phyloP scores from a whole-genome alignment of 2,797 vertebrate species.

The Enoplosus armatus region DNA sequence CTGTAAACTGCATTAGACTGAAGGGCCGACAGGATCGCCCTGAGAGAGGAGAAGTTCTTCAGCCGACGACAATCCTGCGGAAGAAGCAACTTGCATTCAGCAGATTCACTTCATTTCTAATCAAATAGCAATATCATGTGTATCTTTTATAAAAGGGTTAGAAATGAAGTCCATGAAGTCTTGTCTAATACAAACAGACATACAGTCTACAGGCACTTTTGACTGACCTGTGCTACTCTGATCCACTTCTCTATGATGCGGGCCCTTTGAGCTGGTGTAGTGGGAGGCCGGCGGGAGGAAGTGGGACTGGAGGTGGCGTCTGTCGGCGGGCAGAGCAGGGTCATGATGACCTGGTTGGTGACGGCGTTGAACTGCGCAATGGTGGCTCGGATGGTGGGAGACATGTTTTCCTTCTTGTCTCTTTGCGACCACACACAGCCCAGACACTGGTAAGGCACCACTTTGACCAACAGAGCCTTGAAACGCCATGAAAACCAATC shows the following conservation, averaged over 20 bases:
- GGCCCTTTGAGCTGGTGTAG: conserved; percentile 81
- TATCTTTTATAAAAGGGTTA: too few species aligned
- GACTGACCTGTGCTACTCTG: conserved; percentile 86
- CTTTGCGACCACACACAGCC: conserved; percentile 92
- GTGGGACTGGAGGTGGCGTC: conserved; percentile 71
- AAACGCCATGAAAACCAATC: neutral
- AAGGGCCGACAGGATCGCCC: conserved; percentile 89
- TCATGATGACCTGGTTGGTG: conserved; percentile 87
- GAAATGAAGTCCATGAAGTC: rapidly evolving
- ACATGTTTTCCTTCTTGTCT: conserved; percentile 88
- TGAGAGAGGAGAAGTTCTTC: conserved; percentile 90
- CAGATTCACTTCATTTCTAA: neutral
- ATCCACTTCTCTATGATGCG: conserved; percentile 91
- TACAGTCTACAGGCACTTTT: too few species aligned
- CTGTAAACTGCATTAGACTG: conserved; percentile 90
- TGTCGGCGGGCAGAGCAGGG: conserved; percentile 79
- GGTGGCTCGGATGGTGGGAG: conserved; percentile 89
- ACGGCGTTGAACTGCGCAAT: conserved; percentile 90
- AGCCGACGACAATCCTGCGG: conserved; percentile 85
- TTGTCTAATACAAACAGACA: neutral
- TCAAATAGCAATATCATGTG: neutral
- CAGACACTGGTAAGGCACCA: conserved; percentile 89
- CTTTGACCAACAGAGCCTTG: conserved; percentile 87
- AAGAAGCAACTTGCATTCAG: conserved; percentile 8
- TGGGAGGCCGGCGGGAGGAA: conserved; percentile 58